These are phyloP conservation scores for Sigmodon hispidus DNA, from an alignment of 2,113 vertebrate genomes.

Conservation along the genomic window DNA sequence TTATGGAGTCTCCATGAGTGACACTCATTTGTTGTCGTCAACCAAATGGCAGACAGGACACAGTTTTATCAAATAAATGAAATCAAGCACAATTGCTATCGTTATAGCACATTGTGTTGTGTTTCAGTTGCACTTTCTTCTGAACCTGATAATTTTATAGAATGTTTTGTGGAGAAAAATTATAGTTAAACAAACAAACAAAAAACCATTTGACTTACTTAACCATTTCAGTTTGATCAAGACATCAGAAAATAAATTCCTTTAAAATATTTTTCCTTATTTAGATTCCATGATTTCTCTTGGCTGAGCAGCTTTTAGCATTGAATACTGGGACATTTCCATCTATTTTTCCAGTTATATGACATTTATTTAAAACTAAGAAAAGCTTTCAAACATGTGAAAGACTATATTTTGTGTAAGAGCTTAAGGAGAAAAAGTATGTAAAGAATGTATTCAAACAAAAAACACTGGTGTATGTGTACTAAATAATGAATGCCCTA, in stretches of 20 bases:
- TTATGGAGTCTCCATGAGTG: neutral
- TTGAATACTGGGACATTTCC: neutral
- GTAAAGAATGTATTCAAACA: slow-evolving; percentile 13
- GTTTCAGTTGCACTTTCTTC: neutral
- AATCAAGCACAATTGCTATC: neutral
- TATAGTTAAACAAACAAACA: neutral
- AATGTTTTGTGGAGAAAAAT: neutral
- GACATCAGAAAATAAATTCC: neutral
- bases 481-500: slow-evolving; percentile 23
- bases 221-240: neutral
- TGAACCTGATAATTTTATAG: neutral
- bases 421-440: neutral
- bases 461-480: neutral
- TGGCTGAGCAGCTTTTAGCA: neutral
- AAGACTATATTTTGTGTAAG: neutral
- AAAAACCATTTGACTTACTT: neutral
- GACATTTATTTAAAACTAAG: slow-evolving; percentile 2
- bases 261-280: neutral
- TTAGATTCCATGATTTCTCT: neutral
- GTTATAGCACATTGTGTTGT: neutral
- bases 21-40: neutral
- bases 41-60: neutral
- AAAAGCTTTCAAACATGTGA: neutral
- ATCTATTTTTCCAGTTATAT: neutral
- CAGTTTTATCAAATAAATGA: neutral